Conservation (phyloP, 1,140 invertebrate species). For the Drosophila prosaltans region DNA sequence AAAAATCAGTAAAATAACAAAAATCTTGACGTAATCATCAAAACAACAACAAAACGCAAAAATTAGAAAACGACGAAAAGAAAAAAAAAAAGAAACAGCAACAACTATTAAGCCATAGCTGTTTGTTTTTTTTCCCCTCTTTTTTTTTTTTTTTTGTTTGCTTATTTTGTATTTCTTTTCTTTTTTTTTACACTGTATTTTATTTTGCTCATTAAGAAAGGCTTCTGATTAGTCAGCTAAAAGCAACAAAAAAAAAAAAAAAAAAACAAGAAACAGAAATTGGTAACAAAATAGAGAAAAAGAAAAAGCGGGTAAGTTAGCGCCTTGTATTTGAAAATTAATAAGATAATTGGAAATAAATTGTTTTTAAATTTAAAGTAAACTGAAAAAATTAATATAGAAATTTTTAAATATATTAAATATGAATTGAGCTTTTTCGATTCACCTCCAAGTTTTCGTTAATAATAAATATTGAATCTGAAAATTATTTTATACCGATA, state of each 20-base stretch:
- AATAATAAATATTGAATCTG: too few relatives aligned
- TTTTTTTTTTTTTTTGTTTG: conserved; percentile 31
- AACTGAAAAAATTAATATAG: too few relatives aligned
- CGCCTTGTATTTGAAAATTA: neutral
- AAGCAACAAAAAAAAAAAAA: neutral
- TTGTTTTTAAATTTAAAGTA: too few relatives aligned
- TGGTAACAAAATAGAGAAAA: neutral
- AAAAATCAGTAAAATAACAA: conserved; percentile 75
- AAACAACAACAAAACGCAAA: conserved; percentile 56
- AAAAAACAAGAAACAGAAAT: neutral
- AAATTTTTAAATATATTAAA: too few relatives aligned
- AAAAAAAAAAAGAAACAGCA: conserved; percentile 37
- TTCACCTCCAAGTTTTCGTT: too few relatives aligned
- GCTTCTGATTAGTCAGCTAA: conserved; percentile 11
- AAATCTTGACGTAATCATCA: conserved; percentile 79
- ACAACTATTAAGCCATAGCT: conserved; percentile 42
- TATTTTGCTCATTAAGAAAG: conserved; percentile 62
- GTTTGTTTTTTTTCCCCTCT: conserved; percentile 26
- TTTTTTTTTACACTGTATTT: conserved; percentile 43
- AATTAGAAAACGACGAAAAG: conserved; percentile 39
- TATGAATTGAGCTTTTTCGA: too few relatives aligned
- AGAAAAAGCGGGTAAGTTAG: neutral
- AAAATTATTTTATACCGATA: too few relatives aligned
- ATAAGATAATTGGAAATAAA: neutral
- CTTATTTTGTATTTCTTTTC: conserved; percentile 12